Conservation (phyloP, 2,888 invertebrate species). For the Noctua janthe region DNA sequence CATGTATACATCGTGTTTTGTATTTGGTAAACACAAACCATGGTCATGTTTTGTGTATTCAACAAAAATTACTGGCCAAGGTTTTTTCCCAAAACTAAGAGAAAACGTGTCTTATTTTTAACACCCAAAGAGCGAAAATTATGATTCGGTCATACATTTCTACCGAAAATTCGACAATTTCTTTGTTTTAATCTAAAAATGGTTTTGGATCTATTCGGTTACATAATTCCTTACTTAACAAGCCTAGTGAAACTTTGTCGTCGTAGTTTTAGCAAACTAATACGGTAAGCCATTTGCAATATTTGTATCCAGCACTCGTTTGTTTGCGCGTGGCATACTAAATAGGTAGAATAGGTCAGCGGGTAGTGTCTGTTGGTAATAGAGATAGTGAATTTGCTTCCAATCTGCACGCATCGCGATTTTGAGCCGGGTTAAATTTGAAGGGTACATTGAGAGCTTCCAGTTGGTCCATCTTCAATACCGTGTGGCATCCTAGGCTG, state of each 20-base stretch:
- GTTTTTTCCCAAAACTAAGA: neutral
- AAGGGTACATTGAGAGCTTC: neutral
- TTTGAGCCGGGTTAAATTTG: neutral
- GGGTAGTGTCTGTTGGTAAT: neutral
- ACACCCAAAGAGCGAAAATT: neutral
- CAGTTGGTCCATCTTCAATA: neutral
- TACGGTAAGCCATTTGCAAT: conserved; percentile 36
- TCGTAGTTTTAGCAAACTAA: conserved; percentile 36
- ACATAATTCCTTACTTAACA: neutral
- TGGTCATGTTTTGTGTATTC: conserved; percentile 40
- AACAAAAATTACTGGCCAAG: conserved; percentile 35
- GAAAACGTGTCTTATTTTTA: conserved; percentile 6
- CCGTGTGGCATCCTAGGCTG: neutral
- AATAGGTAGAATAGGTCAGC: conserved; percentile 36
- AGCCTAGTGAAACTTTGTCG: conserved; percentile 31
- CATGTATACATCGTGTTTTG: conserved; percentile 36
- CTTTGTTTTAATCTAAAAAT: neutral
- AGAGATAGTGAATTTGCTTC: conserved; percentile 5
- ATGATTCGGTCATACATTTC: neutral
- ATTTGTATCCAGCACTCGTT: conserved; percentile 1
- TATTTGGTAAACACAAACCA: conserved; percentile 19
- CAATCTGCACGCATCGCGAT: neutral
- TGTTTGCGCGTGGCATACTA: conserved; percentile 31
- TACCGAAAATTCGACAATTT: neutral
- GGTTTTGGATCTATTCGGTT: neutral